Evolutionary conservation across 2,888 invertebrate species (phyloP), one percentile per base, ranked within the genome.

Genomic region (Apoderus coryli): DNA sequence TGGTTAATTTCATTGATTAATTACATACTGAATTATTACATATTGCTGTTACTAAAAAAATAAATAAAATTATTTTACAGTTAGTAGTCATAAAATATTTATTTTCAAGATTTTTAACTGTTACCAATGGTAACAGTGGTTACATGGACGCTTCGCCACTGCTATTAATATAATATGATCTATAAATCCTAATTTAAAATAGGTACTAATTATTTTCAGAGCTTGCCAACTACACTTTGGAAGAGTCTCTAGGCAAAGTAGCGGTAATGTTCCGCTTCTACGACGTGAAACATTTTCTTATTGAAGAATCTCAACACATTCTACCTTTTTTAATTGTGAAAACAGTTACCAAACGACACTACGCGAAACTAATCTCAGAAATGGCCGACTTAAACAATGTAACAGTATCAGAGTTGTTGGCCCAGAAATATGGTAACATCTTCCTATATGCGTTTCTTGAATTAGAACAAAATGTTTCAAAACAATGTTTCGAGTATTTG

Each of bases 371-470:
- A 39, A 65, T 81, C 26, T 64, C 67, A 37, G 75, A 76, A 48
- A 64, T 76, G 24, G 69, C 73, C 0, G 60, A 60, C 0, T 50
- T 71, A 14, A 65, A 69, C 6, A 67, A 67, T 42, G 62, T 65
- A 35, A 65, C 69, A 3, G 59, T 70, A 11, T 59, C 68, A 0
- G 68, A 72, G 22, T 65, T 79, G 41, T 57, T 81, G 9, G 61
- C 65, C 2, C 68, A 66, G 32, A 69, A 76, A 33, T 77, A 77
- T 46, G 67, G 77, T 28, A 69, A 74, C 27, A 72, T 79, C 28
- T 82, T 78, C 41, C 67, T 78, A 2, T 67, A 80, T 39, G 60
- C 76, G 3, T 73, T 74, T 48, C 57, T 82, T 31, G 69, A 71
- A 19, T 14, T 49, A 61, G 1, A 60, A 26, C 13, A 64, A 2